Base-by-base conservation (phyloP, 2,113 vertebrate species). In the Cyphomyrus discorhynchus region DNA sequence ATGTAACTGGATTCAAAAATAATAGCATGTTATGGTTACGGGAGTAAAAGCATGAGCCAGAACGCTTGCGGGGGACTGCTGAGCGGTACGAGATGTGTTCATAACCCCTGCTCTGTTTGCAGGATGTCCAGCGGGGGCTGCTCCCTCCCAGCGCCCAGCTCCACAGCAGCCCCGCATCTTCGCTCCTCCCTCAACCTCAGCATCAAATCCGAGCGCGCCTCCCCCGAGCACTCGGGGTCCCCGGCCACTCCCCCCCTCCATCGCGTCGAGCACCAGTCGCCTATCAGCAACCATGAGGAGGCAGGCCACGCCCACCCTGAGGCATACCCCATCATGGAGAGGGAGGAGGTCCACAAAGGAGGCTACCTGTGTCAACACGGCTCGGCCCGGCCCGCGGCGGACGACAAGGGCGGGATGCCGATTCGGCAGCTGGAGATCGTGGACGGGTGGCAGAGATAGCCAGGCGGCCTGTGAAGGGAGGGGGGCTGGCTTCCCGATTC, bases 161-260 rank as follows among this genome's bases (percentile, higher is more conserved):
- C 95, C 53, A 91, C 95, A 0, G 58, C 94, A 0, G 53, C 93
- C 0, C 91, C 94, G 49, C 93, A 97, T 17, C 94, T 96, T 0
- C 89, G 94, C 45, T 91, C 94, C 31, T 94, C 94, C 82, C 95
- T 95, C 27, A 92, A 94, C 88, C 87, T 97, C 94, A 97, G 92
- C 95, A 97, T 99, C 96, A 99, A 99, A 90, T 97, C 97, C 0
- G 98, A 99, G 93, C 96, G 97, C 0, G 93, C 95, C 92, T 98
- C 98, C 1, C 98, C 98, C 0, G 96, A 95, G 13, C 95, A 96
- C 88, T 96, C 95, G 74, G 92, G 94, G 90, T 95, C 95, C 0
- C 93, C 96, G 0, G 80, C 93, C 86, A 90, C 95, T 27, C 93
- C 95, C 70, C 94, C 95, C 0, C 93, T 94, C 11, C 94, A 93